Conservation (phyloP, 2,113 vertebrate genomes). For the Oxyruncus cristatus region DNA sequence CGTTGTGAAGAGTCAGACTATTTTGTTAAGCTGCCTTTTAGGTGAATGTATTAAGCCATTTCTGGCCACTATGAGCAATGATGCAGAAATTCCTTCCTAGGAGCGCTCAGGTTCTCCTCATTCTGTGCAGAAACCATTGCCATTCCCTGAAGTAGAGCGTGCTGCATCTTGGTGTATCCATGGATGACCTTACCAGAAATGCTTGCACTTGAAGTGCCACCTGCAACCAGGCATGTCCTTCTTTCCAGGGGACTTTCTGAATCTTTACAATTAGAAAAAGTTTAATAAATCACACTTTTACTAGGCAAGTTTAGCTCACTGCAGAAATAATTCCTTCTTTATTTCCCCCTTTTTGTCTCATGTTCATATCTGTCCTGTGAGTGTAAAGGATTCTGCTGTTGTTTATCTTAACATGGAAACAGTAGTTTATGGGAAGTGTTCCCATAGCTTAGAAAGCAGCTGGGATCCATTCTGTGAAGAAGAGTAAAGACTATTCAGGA, state of each 20-base stretch:
- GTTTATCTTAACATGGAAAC: neutral
- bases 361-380: neutral
- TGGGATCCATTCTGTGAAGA: neutral
- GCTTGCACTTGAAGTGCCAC: neutral
- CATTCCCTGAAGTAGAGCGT: neutral
- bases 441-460: neutral
- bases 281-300: neutral
- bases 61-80: neutral
- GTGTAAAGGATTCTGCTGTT: neutral
- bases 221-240: neutral
- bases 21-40: neutral
- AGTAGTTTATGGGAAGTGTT: neutral
- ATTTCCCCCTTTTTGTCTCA: neutral
- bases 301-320: neutral
- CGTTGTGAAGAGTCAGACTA: neutral
- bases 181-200: neutral
- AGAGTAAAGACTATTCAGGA: neutral
- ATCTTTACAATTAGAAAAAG: neutral
- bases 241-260: neutral
- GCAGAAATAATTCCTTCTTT: neutral
- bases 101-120: neutral
- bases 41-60: neutral
- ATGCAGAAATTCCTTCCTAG: neutral
- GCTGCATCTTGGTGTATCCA: rapidly evolving
- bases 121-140: neutral